Evolutionary conservation across 2,888 invertebrate genomes (phyloP).

Genomic region (Perizoma affinitatum): DNA sequence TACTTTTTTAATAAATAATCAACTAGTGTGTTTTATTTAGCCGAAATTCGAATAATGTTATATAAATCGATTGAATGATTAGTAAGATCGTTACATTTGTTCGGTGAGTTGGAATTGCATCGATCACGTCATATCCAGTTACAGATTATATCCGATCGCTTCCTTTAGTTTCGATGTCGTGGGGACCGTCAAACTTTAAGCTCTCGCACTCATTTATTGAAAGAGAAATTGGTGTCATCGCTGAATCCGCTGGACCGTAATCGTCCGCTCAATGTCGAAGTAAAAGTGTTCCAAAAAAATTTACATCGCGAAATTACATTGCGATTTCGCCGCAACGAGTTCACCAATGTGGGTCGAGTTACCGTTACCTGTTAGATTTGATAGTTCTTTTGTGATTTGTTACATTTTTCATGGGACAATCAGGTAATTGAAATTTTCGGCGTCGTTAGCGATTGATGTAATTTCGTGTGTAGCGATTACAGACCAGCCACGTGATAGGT

Average conservation of each 20-base stretch:
- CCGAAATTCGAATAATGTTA: slow-evolving; percentile 11
- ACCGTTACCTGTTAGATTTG: slow-evolving; percentile 76
- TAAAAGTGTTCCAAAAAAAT: slow-evolving; percentile 83
- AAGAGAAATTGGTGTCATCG: slow-evolving; percentile 83
- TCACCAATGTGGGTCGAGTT: slow-evolving; percentile 78
- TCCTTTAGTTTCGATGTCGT: slow-evolving; percentile 46
- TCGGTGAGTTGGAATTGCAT: slow-evolving; percentile 9
- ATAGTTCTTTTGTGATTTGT: slow-evolving; percentile 61
- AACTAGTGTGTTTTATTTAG: too few relatives aligned
- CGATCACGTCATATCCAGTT: slow-evolving; percentile 29
- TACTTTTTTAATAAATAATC: too few relatives aligned
- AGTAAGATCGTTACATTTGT: slow-evolving; percentile 7
- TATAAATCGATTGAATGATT: slow-evolving; percentile 1
- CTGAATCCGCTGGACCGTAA: slow-evolving; percentile 65
- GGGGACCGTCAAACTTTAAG: slow-evolving; percentile 48
- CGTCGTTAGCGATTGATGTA: slow-evolving; percentile 43
- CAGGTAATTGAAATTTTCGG: slow-evolving; percentile 54
- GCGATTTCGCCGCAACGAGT: slow-evolving; percentile 82
- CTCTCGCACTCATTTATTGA: slow-evolving; percentile 63
- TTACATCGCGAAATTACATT: slow-evolving; percentile 82
- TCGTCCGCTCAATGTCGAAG: slow-evolving; percentile 73
- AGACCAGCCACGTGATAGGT: slow-evolving; percentile 40
- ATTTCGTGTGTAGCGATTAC: slow-evolving; percentile 44
- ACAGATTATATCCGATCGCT: slow-evolving; percentile 37
- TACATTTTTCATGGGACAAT: slow-evolving; percentile 61